A percentile compares a stretch with the other conserved stretches of the same genome.
Evolutionary conservation across 1,140 invertebrate species (phyloP).

Genomic region (Drosophila nasuta): DNA sequence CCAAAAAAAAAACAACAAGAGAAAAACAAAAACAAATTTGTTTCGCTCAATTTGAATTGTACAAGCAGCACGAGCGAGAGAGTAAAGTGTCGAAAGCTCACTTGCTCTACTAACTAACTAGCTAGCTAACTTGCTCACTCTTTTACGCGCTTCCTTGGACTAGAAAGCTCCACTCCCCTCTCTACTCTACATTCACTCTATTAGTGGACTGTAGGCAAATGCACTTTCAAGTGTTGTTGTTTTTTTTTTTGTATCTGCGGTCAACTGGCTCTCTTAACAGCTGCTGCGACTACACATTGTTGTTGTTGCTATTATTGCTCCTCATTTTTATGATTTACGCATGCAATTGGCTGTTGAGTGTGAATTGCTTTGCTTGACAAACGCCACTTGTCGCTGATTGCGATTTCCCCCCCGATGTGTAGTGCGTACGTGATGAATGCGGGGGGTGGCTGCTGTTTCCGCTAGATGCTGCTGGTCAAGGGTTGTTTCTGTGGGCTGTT

Average conservation of each 20-base stretch:
- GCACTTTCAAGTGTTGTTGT: slow-evolving; percentile 51
- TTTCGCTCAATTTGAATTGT: slow-evolving; percentile 41
- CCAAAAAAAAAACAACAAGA: slow-evolving; percentile 2
- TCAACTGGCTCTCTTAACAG: slow-evolving; percentile 6
- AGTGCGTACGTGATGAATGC: background rate
- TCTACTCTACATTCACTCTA: background rate
- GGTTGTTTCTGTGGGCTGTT: slow-evolving; percentile 28
- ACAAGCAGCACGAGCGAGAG: background rate
- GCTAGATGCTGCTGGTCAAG: slow-evolving; percentile 41
- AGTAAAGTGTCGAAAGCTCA: slow-evolving; percentile 3
- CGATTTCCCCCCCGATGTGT: slow-evolving; percentile 37
- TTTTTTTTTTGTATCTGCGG: slow-evolving; percentile 52
- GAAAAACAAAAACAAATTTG: slow-evolving; percentile 19
- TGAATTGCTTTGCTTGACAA: slow-evolving; percentile 62
- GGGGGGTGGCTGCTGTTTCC: slow-evolving; percentile 13
- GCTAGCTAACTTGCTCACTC: background rate
- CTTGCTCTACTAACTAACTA: background rate
- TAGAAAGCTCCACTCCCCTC: background rate
- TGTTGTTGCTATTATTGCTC: slow-evolving; percentile 9
- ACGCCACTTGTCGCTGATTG: slow-evolving; percentile 59
- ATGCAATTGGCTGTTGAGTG: slow-evolving; percentile 25
- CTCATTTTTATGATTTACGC: slow-evolving; percentile 57
- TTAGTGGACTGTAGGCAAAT: slow-evolving; percentile 32
- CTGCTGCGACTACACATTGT: background rate
- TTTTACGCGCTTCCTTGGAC: slow-evolving; percentile 1